Evolutionary conservation across 2,888 invertebrate species (phyloP), one percentile per base, ranked within the genome.

Genomic region (Agonopterix alstromeriana): DNA sequence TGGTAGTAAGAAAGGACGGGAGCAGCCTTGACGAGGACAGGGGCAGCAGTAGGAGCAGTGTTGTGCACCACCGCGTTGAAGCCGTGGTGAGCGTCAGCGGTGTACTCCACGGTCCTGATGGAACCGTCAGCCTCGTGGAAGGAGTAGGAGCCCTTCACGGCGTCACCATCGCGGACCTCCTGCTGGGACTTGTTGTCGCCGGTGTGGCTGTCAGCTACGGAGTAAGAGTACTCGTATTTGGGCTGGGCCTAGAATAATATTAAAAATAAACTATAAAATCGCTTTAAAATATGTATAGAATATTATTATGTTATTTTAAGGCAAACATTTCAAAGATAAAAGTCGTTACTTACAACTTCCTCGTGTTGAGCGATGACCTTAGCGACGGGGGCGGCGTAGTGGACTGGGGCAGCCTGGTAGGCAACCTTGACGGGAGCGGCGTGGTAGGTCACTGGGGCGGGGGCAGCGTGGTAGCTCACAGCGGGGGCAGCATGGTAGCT

Each of bases 121-220:
- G 88, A 87, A 58, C 89, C 89, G 61, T 89, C 90, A 48, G 89
- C 82, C 67, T 89, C 87, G 52, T 78, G 77, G 58, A 89, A 73
- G 27, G 84, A 82, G 77, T 89, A 86, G 14, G 78, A 76, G 54
- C 89, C 90, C 65, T 85, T 82, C 53, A 89, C 89, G 5, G 77
- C 79, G 57, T 89, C 89, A 43, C 89, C 89, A 55, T 88, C 87
- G 49, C 80, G 75, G 53, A 63, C 58, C 62, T 90, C 90, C 57
- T 87, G 84, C 66, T 88, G 88, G 55, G 76, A 73, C 72, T 89
- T 89, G 69, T 82, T 72, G 73, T 90, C 90, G 41, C 88, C 88
- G 64, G 89, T 85, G 67, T 85, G 82, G n/a, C 76, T 72, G 63
- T 90, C 89, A 54, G 82, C 73, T 1, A 90, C 89, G 43, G 85